phyloP scores from a whole-genome alignment of 1,140 invertebrate genomes.

The Drosophila chauvacae region DNA sequence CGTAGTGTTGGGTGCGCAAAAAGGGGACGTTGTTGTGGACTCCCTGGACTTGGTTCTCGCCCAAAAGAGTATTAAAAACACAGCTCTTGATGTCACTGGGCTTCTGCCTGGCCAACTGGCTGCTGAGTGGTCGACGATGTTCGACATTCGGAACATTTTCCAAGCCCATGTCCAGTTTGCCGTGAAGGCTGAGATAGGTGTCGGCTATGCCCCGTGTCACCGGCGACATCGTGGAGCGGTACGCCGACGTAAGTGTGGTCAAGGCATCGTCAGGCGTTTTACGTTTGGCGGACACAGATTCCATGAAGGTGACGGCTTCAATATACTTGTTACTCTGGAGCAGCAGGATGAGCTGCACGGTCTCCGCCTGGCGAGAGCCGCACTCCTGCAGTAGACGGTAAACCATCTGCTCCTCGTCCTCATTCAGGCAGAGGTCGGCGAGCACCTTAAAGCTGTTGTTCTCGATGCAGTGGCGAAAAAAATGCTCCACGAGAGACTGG shows the following conservation, averaged over 20 bases:
- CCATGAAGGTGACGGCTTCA: neutral
- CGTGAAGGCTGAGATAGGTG: slow-evolving; percentile 61
- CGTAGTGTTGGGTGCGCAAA: slow-evolving; percentile 5
- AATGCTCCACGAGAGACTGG: slow-evolving; percentile 54
- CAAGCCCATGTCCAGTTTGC: slow-evolving; percentile 24
- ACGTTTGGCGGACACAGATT: neutral
- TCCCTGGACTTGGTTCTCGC: slow-evolving; percentile 10
- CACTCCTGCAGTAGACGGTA: neutral
- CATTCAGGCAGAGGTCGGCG: neutral
- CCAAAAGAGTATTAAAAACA: slow-evolving; percentile 61
- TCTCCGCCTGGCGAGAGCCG: neutral
- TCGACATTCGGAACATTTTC: slow-evolving; percentile 9
- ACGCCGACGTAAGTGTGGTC: slow-evolving; percentile 58
- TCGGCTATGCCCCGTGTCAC: slow-evolving; percentile 61
- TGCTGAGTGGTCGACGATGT: slow-evolving; percentile 59
- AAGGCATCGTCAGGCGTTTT: neutral
- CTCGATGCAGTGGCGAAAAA: slow-evolving; percentile 48
- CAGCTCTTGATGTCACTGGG: slow-evolving; percentile 70
- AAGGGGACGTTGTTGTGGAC: slow-evolving; percentile 63
- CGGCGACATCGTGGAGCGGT: slow-evolving; percentile 71
- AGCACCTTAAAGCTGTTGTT: neutral
- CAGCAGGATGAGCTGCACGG: neutral
- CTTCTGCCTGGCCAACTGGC: slow-evolving; percentile 67
- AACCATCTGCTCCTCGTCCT: neutral
- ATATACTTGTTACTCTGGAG: neutral